Percentiles rank a stretch among this genome's conserved stretches.
Conservation (phyloP, 2,113 vertebrate species). For the Thomomys bottae region DNA sequence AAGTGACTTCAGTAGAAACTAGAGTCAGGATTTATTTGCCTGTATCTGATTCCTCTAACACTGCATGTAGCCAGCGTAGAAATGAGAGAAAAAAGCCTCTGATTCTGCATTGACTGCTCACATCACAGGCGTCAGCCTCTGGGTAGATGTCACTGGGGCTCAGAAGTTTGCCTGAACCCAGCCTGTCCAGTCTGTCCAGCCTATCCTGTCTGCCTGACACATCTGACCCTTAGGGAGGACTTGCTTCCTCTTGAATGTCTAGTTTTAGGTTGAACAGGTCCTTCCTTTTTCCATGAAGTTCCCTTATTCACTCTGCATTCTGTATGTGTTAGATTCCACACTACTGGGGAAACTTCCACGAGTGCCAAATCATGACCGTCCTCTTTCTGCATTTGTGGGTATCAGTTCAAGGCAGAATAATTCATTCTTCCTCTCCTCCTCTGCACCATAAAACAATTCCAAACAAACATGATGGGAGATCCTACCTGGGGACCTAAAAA, state of each 20-base stretch:
- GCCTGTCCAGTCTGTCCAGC: not conserved
- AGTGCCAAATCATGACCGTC: not conserved
- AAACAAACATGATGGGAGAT: not conserved
- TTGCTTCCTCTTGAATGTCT: not conserved
- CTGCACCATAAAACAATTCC: not conserved
- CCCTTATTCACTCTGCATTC: not conserved
- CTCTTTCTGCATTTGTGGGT: not conserved
- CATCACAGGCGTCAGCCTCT: rapidly evolving
- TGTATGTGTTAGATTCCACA: not conserved
- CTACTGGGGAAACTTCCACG: not conserved
- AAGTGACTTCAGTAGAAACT: not conserved
- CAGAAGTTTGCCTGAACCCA: not conserved
- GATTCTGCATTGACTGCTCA: no score
- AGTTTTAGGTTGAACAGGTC: not conserved
- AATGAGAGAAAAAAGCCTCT: not conserved
- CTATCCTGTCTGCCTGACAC: not conserved
- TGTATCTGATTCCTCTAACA: not conserved
- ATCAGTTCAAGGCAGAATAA: not conserved
- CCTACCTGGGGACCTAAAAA: not conserved
- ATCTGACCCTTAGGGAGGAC: not conserved
- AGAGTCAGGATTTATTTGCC: not conserved
- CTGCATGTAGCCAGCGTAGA: not conserved
- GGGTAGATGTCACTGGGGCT: no score
- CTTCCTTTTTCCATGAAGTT: not conserved
- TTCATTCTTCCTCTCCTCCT: not conserved